Base-by-base conservation (phyloP, 2,888 invertebrate species). In the Cephonodes hylas region DNA sequence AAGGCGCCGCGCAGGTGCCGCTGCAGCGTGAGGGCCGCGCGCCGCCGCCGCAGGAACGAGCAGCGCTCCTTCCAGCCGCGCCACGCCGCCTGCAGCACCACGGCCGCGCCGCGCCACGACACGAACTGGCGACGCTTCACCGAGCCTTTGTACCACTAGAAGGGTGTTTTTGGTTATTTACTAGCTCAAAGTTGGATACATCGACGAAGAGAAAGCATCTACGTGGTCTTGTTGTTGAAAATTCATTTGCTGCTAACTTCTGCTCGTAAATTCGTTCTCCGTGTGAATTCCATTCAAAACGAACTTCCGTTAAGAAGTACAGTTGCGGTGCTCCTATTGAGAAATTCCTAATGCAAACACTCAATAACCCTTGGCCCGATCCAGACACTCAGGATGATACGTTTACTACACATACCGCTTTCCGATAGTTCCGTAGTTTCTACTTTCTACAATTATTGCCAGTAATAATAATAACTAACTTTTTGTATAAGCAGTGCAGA, bases 1-100 rank as follows among this genome's bases (percentile, higher is more conserved):
- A 98, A 98, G 73, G 97, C 97, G 2, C 98, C 98, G 8, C 98
- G 91, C 66, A 98, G 88, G 82, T 96, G 97, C 64, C 96, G 94
- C 89, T 98, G 98, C 67, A 98, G 96, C 18, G 97, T 95, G 70
- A 98, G 93, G 0, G 96, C 96, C 0, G 98, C 97, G 15, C 98
- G 93, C n/a, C 97, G 93, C 80, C 96, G 94, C 48, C 95, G 93
- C 71, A 98, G 91, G 89, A 97, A 98, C 71, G 94, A 94, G 62
- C 97, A 96, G 57, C 97, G 93, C 66, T 95, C 94, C 84, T 96
- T 96, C 97, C 97, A 97, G 6, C 97, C 97, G 66, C 95, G 95
- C 84, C 96, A 96, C 13, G 96, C 96, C 71, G 97, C 96, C 79
- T 98, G 98, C 58, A 98, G 95, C 59, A 94, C 94, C 22, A 97